Base-by-base conservation (phyloP, 1,140 invertebrate species). In the Maniola jurtina region DNA sequence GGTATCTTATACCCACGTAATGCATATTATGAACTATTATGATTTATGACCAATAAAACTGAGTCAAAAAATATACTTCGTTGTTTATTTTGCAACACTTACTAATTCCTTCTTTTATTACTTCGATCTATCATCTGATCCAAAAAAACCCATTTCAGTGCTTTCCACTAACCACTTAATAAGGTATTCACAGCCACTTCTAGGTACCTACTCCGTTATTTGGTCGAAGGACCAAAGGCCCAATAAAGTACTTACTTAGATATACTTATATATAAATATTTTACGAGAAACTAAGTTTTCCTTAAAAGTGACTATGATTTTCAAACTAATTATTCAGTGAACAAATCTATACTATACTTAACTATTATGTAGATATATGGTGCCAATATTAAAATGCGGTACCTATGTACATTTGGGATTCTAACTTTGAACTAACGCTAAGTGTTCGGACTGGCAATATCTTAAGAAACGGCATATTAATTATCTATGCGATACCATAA, bases 271-370 rank as follows among this genome's bases (percentile, higher is more conserved):
- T 34, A 35, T 55, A 35, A 35, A 16, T 15, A 55, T 55, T 16
- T 16, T 16, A 52, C 4, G 7, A 15, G 48, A 8, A 9, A 25
- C 48, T 9, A 52, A 11, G 13, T 14, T 0, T 47, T 6, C 11
- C 4, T n/a, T 25, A 47, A 63, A 73, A 60, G 61, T 83, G 81
- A 85, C 81, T 83, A 83, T 85, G 80, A 81, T 83, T 83, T 81
- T 79, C 72, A 72, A 42, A 50, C 60, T 61, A 38, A 15, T 45
- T 45, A 71, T 64, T 42, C 66, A 61, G 56, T 71, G 66, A 69
- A 48, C 33, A 68, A 66, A 69, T n/a, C n/a, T n/a, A n/a, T n/a
- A n/a, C n/a, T n/a, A n/a, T n/a, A n/a, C n/a, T n/a, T 69, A 47
- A 67, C 61, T 69, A 61, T 38, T 45, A 45, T 45, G 9, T 45